Evolutionary conservation across 2,113 vertebrate species (phyloP).

Genomic region (Eclectus roratus): DNA sequence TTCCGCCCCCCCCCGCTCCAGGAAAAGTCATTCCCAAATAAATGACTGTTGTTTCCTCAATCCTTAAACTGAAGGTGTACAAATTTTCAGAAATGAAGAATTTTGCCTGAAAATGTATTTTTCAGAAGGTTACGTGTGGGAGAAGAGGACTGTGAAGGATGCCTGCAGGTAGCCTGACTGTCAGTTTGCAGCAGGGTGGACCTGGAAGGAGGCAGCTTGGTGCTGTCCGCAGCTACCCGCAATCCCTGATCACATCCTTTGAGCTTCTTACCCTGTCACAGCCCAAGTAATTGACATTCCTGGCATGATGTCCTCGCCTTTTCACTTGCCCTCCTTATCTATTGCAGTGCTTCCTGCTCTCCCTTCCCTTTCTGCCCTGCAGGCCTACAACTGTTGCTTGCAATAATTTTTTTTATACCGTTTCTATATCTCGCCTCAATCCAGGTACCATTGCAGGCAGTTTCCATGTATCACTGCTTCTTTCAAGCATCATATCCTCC

Average conservation of each 20-base stretch:
- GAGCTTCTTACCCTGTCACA: background rate
- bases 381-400: background rate
- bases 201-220: background rate
- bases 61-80: background rate
- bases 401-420: background rate
- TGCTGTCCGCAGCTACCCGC: rapidly evolving
- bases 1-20: background rate
- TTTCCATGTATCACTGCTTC: conserved; percentile 26
- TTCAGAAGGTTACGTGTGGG: background rate
- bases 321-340: background rate
- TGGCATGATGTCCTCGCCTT: rapidly evolving
- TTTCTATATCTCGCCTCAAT: conserved; percentile 19
- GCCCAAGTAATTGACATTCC: background rate
- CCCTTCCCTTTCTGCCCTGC: background rate
- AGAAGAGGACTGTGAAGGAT: background rate
- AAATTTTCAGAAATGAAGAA: background rate
- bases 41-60: background rate
- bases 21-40: background rate
- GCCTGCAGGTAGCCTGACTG: background rate
- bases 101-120: background rate
- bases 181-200: rapidly evolving
- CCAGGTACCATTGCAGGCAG: background rate
- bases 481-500: conserved; percentile 40
- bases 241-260: background rate
- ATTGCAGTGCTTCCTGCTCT: background rate